Conservation (phyloP, 1,140 invertebrate genomes). For the Chrysomallon squamiferum region DNA sequence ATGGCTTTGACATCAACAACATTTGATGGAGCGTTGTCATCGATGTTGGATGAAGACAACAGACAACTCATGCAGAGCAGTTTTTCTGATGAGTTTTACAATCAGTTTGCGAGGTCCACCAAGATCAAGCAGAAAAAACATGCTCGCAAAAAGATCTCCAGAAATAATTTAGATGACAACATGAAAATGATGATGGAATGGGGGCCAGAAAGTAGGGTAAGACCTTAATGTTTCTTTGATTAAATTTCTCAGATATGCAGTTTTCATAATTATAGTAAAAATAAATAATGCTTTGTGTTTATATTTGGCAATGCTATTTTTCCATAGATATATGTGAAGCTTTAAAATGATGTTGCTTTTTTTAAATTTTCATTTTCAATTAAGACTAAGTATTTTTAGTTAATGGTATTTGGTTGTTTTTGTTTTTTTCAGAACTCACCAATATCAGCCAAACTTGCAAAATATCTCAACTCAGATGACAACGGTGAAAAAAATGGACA, state of each 20-base stretch:
- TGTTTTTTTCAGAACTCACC: background rate
- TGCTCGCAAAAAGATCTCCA: constrained; percentile 3
- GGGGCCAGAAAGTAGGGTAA: constrained; percentile 34
- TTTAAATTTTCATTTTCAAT: no score
- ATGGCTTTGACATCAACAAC: constrained; percentile 49
- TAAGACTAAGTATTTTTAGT: no score
- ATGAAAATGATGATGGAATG: constrained; percentile 9
- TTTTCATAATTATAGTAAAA: background rate
- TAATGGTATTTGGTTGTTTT: no score
- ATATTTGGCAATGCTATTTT: no score
- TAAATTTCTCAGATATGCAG: background rate
- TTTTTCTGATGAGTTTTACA: constrained; percentile 36
- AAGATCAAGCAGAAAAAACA: background rate
- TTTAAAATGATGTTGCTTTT: no score
- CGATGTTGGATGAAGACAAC: constrained; percentile 42
- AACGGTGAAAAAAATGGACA: background rate
- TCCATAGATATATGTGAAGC: no score
- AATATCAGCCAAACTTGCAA: background rate
- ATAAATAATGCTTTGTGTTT: no score
- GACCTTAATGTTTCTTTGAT: background rate
- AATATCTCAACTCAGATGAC: background rate
- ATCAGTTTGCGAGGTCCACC: constrained; percentile 36
- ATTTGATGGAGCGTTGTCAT: constrained; percentile 48
- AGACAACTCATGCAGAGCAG: constrained; percentile 10
- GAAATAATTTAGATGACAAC: background rate